These are phyloP conservation scores for Dunckerocampus dactyliophorus DNA, from an alignment of 2,113 vertebrate species.

Conservation along the genomic window DNA sequence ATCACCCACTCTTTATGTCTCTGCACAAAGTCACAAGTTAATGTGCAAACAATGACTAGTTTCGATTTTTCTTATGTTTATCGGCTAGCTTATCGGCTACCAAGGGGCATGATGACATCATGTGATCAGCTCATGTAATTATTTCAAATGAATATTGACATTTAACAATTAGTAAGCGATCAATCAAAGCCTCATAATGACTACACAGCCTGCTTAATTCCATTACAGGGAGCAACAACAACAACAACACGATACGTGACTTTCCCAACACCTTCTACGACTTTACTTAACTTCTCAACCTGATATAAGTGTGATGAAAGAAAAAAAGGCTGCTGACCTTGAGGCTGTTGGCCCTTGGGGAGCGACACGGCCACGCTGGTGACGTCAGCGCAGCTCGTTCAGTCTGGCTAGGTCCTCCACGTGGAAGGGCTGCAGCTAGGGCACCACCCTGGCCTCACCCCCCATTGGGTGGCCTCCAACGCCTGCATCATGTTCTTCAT, in stretches of 20 bases:
- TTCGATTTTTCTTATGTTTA: too few species aligned
- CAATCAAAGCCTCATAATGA: background rate
- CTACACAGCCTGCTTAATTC: background rate
- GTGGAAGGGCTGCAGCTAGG: constrained; percentile 65
- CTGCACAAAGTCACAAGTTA: too few species aligned
- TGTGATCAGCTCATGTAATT: background rate
- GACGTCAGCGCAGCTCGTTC: constrained; percentile 44
- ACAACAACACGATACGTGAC: background rate
- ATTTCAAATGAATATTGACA: constrained; percentile 6
- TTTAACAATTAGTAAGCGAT: background rate
- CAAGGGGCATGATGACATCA: background rate
- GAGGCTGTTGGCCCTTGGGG: constrained; percentile 55
- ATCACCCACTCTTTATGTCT: too few species aligned
- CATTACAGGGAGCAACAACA: background rate
- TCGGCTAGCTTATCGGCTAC: too few species aligned
- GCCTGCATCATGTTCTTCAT: constrained; percentile 67
- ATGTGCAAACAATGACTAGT: too few species aligned
- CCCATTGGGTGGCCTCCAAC: constrained; percentile 57
- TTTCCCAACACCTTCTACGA: background rate
- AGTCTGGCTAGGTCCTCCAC: constrained; percentile 57
- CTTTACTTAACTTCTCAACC: background rate
- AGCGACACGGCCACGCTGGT: constrained; percentile 55
- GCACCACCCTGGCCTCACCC: constrained; percentile 51
- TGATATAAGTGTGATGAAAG: background rate
- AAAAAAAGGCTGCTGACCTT: constrained; percentile 42